phyloP scores from a whole-genome alignment of 2,797 vertebrate species.

The Phrynocephalus vlangalii region DNA sequence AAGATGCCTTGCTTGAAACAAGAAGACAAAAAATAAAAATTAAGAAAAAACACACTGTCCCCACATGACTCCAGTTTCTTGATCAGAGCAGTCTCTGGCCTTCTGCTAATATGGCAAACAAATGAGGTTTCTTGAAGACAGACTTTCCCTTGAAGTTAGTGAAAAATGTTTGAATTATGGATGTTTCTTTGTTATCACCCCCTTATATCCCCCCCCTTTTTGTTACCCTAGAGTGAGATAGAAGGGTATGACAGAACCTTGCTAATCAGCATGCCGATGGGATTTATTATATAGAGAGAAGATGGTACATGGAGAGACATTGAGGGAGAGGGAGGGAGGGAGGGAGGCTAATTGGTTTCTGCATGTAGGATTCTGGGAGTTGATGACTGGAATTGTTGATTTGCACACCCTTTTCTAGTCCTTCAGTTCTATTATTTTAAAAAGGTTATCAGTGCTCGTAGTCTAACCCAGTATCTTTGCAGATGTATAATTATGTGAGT shows the following conservation, averaged over 20 bases:
- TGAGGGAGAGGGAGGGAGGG: background rate
- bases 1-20: no score
- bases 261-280: background rate
- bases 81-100: background rate
- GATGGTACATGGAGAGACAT: background rate
- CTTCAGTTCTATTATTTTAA: slow-evolving; percentile 36
- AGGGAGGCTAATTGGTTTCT: background rate
- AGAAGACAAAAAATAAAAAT: background rate
- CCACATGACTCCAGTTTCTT: background rate
- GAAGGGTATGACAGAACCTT: background rate
- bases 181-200: background rate
- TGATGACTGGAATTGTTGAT: slow-evolving; percentile 4
- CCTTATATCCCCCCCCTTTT: background rate
- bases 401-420: slow-evolving; percentile 8
- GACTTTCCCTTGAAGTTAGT: background rate
- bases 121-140: background rate
- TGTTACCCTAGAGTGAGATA: background rate
- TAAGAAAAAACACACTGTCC: background rate
- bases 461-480: slow-evolving; percentile 17
- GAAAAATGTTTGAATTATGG: background rate
- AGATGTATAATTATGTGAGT: slow-evolving; percentile 50
- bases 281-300: background rate
- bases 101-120: background rate
- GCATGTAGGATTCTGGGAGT: background rate
- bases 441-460: slow-evolving; percentile 23